These are phyloP conservation scores for Jaculus jaculus DNA, from an alignment of 2,113 vertebrate genomes.

Conservation along the genomic window DNA sequence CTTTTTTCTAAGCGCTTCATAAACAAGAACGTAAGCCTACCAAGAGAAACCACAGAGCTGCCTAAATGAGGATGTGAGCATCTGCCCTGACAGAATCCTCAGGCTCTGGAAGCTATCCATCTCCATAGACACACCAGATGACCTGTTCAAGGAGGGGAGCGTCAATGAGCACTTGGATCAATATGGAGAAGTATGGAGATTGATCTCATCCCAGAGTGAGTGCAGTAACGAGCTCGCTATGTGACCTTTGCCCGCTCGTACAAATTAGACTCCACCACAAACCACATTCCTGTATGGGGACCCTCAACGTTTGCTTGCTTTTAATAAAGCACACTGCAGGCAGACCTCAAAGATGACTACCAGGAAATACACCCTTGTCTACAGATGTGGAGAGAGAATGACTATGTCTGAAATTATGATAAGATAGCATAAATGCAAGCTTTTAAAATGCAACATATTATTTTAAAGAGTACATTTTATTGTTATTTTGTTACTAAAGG, in stretches of 20 bases:
- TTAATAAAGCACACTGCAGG: constrained; percentile 81
- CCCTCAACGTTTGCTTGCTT: constrained; percentile 78
- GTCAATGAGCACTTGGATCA: constrained; percentile 88
- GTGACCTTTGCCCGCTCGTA: constrained; percentile 90
- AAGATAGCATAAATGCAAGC: not conserved
- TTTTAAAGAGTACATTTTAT: not conserved
- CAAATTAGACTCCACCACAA: constrained; percentile 85
- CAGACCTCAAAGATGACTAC: constrained; percentile 70
- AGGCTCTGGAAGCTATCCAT: constrained; percentile 81
- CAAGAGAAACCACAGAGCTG: constrained; percentile 35
- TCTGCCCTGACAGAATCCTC: constrained; percentile 67
- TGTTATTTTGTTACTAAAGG: too few species aligned
- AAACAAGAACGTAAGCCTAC: constrained; percentile 59
- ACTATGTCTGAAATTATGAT: rapidly evolving
- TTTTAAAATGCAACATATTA: not conserved
- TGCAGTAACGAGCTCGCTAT: constrained; percentile 90
- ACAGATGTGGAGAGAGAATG: constrained; percentile 7
- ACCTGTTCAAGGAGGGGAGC: constrained; percentile 83
- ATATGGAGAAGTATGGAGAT: constrained; percentile 91
- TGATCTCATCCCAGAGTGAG: constrained; percentile 93
- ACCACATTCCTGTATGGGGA: constrained; percentile 81
- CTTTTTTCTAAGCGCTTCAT: constrained; percentile 66
- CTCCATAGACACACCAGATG: constrained; percentile 82
- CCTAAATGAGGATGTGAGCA: constrained; percentile 54
- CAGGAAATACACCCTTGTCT: constrained; percentile 56